Evolutionary conservation across 2,888 invertebrate genomes (phyloP).

Genomic region (Mesorhabditis spiculigera): DNA sequence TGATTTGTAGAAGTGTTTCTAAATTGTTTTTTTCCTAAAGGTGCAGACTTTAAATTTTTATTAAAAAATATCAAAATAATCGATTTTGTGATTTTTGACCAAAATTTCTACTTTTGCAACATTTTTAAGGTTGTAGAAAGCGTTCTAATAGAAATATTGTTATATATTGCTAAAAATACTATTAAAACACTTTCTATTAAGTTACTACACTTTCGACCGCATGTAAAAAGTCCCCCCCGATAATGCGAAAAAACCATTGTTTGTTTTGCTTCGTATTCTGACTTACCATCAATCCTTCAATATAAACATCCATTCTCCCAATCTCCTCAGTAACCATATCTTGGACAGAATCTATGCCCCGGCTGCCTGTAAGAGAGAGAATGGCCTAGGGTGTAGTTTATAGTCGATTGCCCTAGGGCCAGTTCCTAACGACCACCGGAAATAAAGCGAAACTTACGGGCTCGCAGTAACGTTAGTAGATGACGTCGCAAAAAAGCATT

Average conservation of each 20-base stretch:
- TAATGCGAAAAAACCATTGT: too few species aligned
- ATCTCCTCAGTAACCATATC: neutral
- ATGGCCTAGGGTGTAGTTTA: too few species aligned
- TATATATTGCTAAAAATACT: too few species aligned
- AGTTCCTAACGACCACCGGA: constrained; percentile 3
- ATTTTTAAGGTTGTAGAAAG: too few species aligned
- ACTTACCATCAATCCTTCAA: neutral
- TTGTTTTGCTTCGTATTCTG: too few species aligned
- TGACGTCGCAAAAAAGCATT: neutral
- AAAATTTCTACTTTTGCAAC: too few species aligned
- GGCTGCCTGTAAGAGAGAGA: neutral
- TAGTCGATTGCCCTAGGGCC: neutral
- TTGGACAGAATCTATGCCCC: constrained; percentile 1
- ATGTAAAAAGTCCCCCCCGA: too few species aligned
- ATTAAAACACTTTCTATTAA: too few species aligned
- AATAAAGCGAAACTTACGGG: neutral
- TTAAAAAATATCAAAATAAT: neutral
- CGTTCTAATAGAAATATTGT: too few species aligned
- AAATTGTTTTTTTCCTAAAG: constrained; percentile 1
- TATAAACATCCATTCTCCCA: neutral
- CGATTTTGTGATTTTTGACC: too few species aligned
- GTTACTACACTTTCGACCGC: too few species aligned
- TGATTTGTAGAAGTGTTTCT: too few species aligned
- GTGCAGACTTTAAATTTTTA: neutral
- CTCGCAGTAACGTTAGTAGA: neutral